Evolutionary conservation across 2,888 invertebrate genomes (phyloP), one percentile per base, ranked within the genome.

Genomic region (Drosophila crucigera): DNA sequence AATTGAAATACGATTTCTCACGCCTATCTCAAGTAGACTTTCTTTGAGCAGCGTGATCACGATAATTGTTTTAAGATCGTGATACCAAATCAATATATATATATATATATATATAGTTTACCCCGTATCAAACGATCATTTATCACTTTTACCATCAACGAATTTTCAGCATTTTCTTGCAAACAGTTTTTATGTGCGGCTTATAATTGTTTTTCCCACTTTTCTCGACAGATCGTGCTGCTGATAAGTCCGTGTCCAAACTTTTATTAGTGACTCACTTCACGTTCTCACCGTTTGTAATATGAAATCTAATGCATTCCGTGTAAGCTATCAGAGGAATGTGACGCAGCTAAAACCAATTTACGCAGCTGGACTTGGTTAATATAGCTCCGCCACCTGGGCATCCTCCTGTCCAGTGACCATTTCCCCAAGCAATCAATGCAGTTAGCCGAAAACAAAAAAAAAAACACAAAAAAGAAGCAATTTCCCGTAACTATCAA

Each of bases 401-500:
- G 9, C 31, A 31, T 31, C 31, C 31, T 31, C 30, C 30, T 28
- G 16, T 25, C 39, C 16, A 31, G 16, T 58, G 16, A 31, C 58
- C 59, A 56, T 47, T 74, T 60, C 73, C 73, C 50, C 37, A n/a
- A 68, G 58, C 64, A 80, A 78, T 78, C 80, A 62, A 58, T 39
- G 60, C 65, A 63, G 70, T 61, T 76, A 76, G 61, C 68, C 72
- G 35, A 73, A 77, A 25, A 25, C 25, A 25, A 77, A 67, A 66
- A 28, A 28, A 73, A 72, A 50, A 53, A 52, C 0, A 16, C n/a
- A 76, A 68, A 66, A 73, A 74, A 35, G 19, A 54, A 43, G 43
- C 65, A 76, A 84, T 89, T 89, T 87, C 82, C 89, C 80, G 84
- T 68, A 79, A 59, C 84, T 60, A 78, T 78, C 71, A 80, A 82